phyloP scores from a whole-genome alignment of 2,797 vertebrate genomes.

The Scyliorhinus canicula region DNA sequence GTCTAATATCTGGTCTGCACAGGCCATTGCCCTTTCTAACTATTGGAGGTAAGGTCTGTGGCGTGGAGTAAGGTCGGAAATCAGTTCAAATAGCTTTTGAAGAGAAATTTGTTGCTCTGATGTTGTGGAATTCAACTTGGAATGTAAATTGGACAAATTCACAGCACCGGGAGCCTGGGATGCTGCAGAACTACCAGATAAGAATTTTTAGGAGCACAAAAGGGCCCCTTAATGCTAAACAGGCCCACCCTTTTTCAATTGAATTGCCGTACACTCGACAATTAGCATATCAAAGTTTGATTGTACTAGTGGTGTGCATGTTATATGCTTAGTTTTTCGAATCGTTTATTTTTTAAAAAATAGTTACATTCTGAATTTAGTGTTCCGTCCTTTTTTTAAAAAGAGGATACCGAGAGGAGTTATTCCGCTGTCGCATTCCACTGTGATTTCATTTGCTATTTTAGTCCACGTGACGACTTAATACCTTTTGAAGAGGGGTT shows the following conservation, averaged over 20 bases:
- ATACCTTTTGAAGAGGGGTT: conserved; percentile 27
- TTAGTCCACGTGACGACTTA: background rate
- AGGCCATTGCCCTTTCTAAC: background rate
- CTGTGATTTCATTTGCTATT: conserved; percentile 29
- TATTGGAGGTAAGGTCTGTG: background rate
- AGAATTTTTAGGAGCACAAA: background rate
- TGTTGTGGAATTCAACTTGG: background rate
- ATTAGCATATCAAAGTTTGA: background rate
- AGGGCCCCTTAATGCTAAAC: background rate
- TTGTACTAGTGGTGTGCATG: background rate
- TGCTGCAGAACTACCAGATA: background rate
- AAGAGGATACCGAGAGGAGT: background rate
- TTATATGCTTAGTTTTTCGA: background rate
- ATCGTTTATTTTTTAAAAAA: background rate
- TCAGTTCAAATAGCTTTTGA: background rate
- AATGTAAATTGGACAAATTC: background rate
- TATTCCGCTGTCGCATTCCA: background rate
- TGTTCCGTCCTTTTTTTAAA: background rate
- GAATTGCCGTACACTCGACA: background rate
- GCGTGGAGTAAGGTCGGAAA: background rate
- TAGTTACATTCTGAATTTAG: background rate
- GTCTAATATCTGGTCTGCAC: background rate
- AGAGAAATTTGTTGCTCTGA: background rate
- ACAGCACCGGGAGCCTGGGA: background rate
- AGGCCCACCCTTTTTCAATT: background rate